Evolutionary conservation across 2,113 vertebrate species (phyloP), one percentile per base, ranked within the genome.

Genomic region (Tupaia chinensis): DNA sequence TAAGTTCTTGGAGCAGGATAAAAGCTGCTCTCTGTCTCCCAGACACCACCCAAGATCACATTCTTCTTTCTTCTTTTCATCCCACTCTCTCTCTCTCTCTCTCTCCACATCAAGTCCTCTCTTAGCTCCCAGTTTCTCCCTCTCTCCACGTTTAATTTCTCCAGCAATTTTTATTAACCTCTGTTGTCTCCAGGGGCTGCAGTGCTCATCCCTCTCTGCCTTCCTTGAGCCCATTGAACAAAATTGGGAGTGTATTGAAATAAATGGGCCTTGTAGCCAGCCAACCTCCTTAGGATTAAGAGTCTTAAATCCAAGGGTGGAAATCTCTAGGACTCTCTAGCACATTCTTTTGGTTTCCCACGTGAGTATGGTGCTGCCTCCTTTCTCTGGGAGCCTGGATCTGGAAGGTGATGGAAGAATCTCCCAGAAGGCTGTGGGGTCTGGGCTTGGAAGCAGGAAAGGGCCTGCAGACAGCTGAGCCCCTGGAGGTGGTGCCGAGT

Each of bases 131-230:
- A 15, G 0, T 74, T 58, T 89, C 87, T 32, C 89, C 73, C 54
- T 95, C 79, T 68, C 69, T 89, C 78, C 73, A 76, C 19, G 16
- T 87, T 95, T 93, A 86, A 89, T 92, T 95, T 97, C 87, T 87
- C 89, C 78, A 44, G 81, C 94, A 95, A 95, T 29, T 96, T 95
- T 96, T 96, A 95, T 96, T 93, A 95, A 91, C 94, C 93, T 97
- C 92, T 44, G 70, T 65, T 4, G 4, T 96, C 95, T 91, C 87
- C 14, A 74, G 93, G 87, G 85, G 53, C 81, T 87, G 74, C 54
- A 70, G 66, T 23, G 85, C 77, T 92, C 89, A 44, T 82, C 77
- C 80, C 32, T 89, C 87, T 91, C 80, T 89, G 83, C 89, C 81
- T 89, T 96, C 78, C 87, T 81, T 63, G 72, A 95, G 90, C 84